Evolutionary conservation across 2,888 invertebrate genomes (phyloP), one percentile per base, ranked within the genome.

Genomic region (Alloplasta piceator): DNA sequence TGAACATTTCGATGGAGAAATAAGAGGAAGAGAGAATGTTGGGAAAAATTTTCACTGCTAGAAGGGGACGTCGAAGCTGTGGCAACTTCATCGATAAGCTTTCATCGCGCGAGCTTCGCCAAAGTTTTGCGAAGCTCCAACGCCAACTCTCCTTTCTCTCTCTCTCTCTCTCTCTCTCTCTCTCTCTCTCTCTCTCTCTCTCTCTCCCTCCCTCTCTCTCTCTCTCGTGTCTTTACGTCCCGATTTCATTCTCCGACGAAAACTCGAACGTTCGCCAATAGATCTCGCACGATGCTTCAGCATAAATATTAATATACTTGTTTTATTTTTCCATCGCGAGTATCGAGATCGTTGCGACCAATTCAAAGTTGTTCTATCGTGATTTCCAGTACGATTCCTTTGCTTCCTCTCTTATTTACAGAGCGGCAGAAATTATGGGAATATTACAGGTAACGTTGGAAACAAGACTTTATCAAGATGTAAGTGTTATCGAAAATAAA

Each of bases 31-130:
- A 48, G 36, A 48, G 16, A 16, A 63, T 26, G 58, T 36, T 68
- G 48, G 71, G 38, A 66, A 76, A 79, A 75, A 79, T 75, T 48
- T 64, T 71, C 73, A 64, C 64, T 38, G 38, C 73, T 41, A 64
- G 55, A 55, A 52, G 43, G 26, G 55, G 71, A 16, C 16, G 9
- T 9, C 50, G 50, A 26, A 26, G 26, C 56, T 63, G 41, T 60
- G 63, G 76, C 64, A 63, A 73, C 73, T 80, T 82, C 68, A 67
- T 82, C 71, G 70, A 75, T 78, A 78, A 78, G 61, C 66, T 78
- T 74, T 78, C 81, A 71, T 74, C 77, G 66, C 60, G 38, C 14
- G 26, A 43, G 48, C 26, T 26, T 2, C 26, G 43, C 7, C 72
- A 66, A 81, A 81, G 66, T 81, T 81, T 78, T 70, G 46, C 70